Conservation (phyloP, 2,888 invertebrate genomes). For the Pristionchus arcanus region DNA sequence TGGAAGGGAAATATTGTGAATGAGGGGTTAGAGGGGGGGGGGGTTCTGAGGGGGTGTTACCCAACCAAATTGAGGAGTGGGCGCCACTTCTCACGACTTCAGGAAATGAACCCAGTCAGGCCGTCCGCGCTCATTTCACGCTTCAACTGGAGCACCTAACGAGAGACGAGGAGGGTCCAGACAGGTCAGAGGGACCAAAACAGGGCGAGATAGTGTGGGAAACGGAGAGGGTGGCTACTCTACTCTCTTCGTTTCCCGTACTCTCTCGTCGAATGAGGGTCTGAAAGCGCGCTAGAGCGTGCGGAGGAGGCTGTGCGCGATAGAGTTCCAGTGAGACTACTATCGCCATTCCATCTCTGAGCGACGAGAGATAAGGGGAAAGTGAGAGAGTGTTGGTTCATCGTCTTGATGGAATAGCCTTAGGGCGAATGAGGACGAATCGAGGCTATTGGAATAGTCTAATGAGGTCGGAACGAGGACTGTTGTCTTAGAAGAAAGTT, state of each 20-base stretch:
- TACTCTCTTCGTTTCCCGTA: not conserved
- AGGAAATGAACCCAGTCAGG: conserved; percentile 2
- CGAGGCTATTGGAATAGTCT: not conserved
- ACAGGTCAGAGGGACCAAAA: not conserved
- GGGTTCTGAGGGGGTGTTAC: conserved; percentile 2
- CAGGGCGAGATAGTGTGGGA: conserved; percentile 18
- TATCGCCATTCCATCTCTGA: not conserved
- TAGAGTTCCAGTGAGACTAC: conserved; percentile 15
- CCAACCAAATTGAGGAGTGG: not conserved
- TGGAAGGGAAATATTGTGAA: conserved; percentile 7
- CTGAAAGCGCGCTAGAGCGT: conserved; percentile 42
- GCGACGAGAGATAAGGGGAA: not conserved
- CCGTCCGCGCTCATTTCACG: conserved; percentile 1
- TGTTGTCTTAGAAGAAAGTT: conserved; percentile 7
- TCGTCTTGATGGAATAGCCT: not conserved
- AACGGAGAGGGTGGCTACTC: conserved; percentile 8
- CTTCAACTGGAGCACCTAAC: not conserved
- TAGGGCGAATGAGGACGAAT: not conserved
- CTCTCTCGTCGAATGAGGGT: conserved; percentile 14
- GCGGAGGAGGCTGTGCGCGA: not conserved
- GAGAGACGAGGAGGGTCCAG: not conserved
- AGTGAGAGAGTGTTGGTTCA: not conserved
- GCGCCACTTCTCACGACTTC: not conserved
- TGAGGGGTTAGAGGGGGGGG: not conserved
- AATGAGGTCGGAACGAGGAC: conserved; percentile 4